Evolutionary conservation across 2,113 vertebrate species (phyloP).

Genomic region (Eptatretus burgeri): DNA sequence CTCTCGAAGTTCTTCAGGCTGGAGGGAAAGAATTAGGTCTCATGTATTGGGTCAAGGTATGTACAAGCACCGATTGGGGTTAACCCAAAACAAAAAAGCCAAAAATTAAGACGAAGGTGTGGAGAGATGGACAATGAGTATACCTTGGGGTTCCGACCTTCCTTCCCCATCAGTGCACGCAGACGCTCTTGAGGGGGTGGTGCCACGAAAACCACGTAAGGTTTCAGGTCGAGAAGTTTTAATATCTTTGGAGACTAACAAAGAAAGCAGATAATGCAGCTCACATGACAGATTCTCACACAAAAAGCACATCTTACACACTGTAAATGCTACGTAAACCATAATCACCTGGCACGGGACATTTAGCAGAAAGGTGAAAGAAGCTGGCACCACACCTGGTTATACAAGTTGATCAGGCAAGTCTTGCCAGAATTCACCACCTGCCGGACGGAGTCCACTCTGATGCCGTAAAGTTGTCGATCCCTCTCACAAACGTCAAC

Average conservation of each 20-base stretch:
- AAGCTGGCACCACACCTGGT: conserved; percentile 26
- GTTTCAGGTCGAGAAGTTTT: conserved; percentile 70
- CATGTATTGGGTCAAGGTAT: background rate
- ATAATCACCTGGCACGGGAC: too few species aligned
- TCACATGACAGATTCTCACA: too few species aligned
- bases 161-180: conserved; percentile 48
- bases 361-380: too few species aligned
- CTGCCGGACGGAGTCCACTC: conserved; percentile 56
- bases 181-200: conserved; percentile 67
- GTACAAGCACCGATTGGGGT: background rate
- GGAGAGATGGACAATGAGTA: background rate
- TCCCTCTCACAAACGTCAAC: conserved; percentile 72
- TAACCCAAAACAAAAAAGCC: background rate
- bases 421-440: conserved; percentile 66
- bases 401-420: conserved; percentile 55
- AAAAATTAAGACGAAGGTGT: background rate
- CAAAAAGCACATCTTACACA: too few species aligned
- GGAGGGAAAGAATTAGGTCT: conserved; percentile 4
- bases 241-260: conserved; percentile 45
- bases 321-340: too few species aligned
- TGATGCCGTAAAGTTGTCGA: conserved; percentile 72
- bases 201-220: conserved; percentile 75
- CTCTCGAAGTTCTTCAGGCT: conserved; percentile 68
- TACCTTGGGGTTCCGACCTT: conserved; percentile 73
- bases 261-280: conserved; percentile 9